Evolutionary conservation across 1,140 invertebrate species (phyloP).

Genomic region (Microplitis mediator): DNA sequence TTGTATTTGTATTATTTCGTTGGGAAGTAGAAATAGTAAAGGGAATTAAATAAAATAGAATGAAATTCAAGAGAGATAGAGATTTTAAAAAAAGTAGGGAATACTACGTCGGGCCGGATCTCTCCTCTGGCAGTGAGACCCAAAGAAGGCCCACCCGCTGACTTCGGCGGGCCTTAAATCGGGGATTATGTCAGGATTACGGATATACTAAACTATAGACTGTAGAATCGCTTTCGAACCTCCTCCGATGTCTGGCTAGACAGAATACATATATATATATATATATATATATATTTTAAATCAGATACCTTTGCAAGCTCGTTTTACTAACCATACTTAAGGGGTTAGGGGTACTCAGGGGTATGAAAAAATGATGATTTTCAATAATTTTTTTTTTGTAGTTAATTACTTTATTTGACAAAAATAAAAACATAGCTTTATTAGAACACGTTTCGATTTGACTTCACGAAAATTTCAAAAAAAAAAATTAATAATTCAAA

Average conservation of each 20-base stretch:
- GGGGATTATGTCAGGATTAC: slow-evolving; percentile 43
- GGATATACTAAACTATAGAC: slow-evolving; percentile 6
- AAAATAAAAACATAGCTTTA: too few relatives aligned
- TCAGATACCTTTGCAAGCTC: too few relatives aligned
- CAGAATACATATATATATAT: too few relatives aligned
- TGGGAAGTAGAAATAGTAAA: background rate
- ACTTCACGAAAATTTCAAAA: too few relatives aligned
- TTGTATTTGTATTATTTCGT: slow-evolving; percentile 12
- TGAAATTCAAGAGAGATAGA: background rate
- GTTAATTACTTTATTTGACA: too few relatives aligned
- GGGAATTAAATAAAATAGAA: background rate
- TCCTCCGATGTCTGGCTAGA: background rate
- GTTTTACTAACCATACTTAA: too few relatives aligned
- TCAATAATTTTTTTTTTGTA: too few relatives aligned
- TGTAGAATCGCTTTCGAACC: background rate
- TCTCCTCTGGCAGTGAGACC: background rate
- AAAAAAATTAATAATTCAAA: too few relatives aligned
- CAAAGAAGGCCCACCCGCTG: slow-evolving; percentile 36
- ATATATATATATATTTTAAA: too few relatives aligned
- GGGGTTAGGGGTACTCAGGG: too few relatives aligned
- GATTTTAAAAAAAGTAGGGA: background rate
- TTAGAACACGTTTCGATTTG: too few relatives aligned
- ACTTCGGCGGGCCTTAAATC: slow-evolving; percentile 38
- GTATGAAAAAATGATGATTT: too few relatives aligned
- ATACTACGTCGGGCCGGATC: background rate